A percentile compares a stretch with the other conserved stretches of the same genome.
Evolutionary conservation across 92 coral and sea anemone species (phyloP).

Genomic region (Pocillopora meandrina): DNA sequence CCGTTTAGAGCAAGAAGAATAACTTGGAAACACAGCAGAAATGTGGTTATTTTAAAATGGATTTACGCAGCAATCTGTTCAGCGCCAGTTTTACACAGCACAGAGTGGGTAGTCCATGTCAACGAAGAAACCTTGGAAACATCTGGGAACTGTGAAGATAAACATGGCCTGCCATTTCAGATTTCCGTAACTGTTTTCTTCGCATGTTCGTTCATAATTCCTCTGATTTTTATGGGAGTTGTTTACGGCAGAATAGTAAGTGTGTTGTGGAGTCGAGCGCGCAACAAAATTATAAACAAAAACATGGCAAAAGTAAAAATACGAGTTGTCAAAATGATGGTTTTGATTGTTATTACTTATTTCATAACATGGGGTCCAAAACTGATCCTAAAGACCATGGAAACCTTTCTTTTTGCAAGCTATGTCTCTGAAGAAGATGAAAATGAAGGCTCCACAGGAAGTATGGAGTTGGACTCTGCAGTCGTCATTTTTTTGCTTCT

Average conservation of each 20-base stretch:
- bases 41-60: constrained; percentile 40
- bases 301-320: constrained; percentile 38
- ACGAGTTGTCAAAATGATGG: constrained; percentile 54
- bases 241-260: constrained; percentile 35
- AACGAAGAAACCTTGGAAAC: neutral
- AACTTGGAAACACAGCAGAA: constrained; percentile 57
- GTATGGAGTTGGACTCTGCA: neutral
- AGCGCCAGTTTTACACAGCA: constrained; percentile 27
- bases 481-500: neutral
- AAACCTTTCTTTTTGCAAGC: neutral
- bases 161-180: constrained; percentile 19
- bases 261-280: constrained; percentile 44
- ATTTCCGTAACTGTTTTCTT: constrained; percentile 30
- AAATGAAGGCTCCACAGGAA: neutral
- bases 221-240: constrained; percentile 29
- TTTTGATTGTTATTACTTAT: constrained; percentile 41
- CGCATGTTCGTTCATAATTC: constrained; percentile 33
- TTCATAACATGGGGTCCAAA: constrained; percentile 54
- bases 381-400: neutral
- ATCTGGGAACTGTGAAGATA: neutral
- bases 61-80: constrained; percentile 37
- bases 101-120: neutral
- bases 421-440: neutral
- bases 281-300: constrained; percentile 31
- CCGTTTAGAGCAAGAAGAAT: constrained; percentile 44